Conservation (phyloP, 2,797 vertebrate genomes). For the Pangasius larnaudii region DNA sequence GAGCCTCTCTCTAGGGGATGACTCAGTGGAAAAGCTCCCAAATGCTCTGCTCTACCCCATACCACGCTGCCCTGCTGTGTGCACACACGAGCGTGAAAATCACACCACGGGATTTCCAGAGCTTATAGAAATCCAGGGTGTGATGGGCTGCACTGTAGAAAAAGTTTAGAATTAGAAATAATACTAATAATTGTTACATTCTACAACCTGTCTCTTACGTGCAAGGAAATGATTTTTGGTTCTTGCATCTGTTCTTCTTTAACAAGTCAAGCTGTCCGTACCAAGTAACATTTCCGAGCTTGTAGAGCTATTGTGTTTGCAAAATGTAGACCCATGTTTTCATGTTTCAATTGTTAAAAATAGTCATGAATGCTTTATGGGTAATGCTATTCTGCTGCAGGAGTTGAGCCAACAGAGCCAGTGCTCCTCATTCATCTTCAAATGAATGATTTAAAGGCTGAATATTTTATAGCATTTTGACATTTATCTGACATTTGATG, state of each 20-base stretch:
- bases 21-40: slow-evolving; percentile 36
- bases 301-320: slow-evolving; percentile 23
- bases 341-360: slow-evolving; percentile 46
- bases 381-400: slow-evolving; percentile 41
- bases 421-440: slow-evolving; percentile 49
- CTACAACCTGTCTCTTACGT: background rate
- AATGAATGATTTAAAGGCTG: slow-evolving; percentile 60
- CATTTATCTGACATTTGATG: slow-evolving; percentile 65
- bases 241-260: background rate
- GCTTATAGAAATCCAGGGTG: slow-evolving; percentile 8
- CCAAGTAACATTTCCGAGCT: slow-evolving; percentile 19
- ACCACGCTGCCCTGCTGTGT: slow-evolving; percentile 33
- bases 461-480: slow-evolving; percentile 64
- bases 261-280: background rate
- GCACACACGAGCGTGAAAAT: slow-evolving; percentile 36
- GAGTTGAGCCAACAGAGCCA: slow-evolving; percentile 27
- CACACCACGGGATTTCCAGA: slow-evolving; percentile 17
- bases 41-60: slow-evolving; percentile 31
- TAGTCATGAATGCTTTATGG: slow-evolving; percentile 41
- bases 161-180: background rate
- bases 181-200: background rate
- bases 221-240: background rate
- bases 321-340: slow-evolving; percentile 42
- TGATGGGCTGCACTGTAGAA: slow-evolving; percentile 1
- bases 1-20: slow-evolving; percentile 26